Evolutionary conservation across 2,113 vertebrate genomes (phyloP), one percentile per base, ranked within the genome.

Genomic region (Casuarius casuarius): DNA sequence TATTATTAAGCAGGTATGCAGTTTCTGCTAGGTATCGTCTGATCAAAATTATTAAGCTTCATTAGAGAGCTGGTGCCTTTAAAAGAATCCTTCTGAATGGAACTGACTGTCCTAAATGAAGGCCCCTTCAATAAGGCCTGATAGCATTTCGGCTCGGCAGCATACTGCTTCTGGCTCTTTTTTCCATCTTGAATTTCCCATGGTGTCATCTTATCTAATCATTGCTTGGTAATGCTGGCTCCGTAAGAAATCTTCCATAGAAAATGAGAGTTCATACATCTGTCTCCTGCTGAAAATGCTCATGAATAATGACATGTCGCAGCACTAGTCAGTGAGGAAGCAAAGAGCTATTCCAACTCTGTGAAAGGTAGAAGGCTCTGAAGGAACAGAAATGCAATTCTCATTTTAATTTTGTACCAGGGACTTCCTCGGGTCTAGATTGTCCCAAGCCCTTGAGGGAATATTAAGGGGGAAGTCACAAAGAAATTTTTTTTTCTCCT

Each of bases 201-300:
- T 83, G 93, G 87, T 90, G 77, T 67, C 52, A 46, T 74, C 95
- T 94, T 88, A 85, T 92, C 89, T 91, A 90, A 96, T 75, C 93
- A 40, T n/a, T 59, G 84, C 84, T 84, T 16, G 77, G 62, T 42
- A 88, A 80, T 54, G 75, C 71, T 33, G 51, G 75, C 84, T 94
- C 87, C 82, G 67, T 87, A 42, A 82, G 90, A 66, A 92, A 86
- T 20, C 85, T 90, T 86, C 94, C 85, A 22, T 3, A 48, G 87
- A 90, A 95, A 95, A 94, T 63, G 67, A 92, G 92, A 90, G 46
- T 80, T 95, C 73, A 59, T 56, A 10, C 79, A 51, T 48, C 65
- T 49, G 76, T 79, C 91, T 96, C 54, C 85, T 66, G 79, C 82
- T 92, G 95, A 46, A 90, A 96, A 93, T 42, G 78, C 79, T 94